Conservation (phyloP, 2,113 vertebrate genomes). For the Pituophis catenifer region DNA sequence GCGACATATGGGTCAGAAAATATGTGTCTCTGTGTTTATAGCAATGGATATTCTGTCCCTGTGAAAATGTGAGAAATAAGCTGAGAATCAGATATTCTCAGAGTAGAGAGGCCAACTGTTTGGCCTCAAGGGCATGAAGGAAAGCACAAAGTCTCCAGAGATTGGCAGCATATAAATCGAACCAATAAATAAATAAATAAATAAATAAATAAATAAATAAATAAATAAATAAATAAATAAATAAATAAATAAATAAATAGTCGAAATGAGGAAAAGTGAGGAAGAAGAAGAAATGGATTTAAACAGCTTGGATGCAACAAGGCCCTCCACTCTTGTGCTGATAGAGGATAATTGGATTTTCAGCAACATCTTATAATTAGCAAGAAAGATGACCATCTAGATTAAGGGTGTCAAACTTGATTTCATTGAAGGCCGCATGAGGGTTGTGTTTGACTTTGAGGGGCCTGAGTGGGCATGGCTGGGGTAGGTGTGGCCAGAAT, state of each 20-base stretch:
- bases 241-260: not conserved
- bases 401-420: not conserved
- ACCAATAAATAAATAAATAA: too few species aligned
- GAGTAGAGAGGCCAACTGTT: not conserved
- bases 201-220: too few species aligned
- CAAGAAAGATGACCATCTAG: not conserved
- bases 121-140: not conserved
- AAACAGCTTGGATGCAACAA: not conserved
- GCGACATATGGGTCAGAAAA: not conserved
- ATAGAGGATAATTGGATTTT: not conserved
- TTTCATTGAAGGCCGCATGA: too few species aligned
- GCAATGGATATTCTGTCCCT: not conserved
- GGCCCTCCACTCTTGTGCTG: not conserved
- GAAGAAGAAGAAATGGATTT: not conserved
- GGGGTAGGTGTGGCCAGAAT: too few species aligned
- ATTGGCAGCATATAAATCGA: too few species aligned
- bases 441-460: too few species aligned
- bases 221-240: too few species aligned
- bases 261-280: not conserved
- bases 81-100: not conserved
- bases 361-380: not conserved
- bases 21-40: not conserved
- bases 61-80: not conserved
- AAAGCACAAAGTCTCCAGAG: not conserved
- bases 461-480: too few species aligned